phyloP scores from a whole-genome alignment of 2,113 vertebrate genomes.

The Hippoglossus stenolepis region DNA sequence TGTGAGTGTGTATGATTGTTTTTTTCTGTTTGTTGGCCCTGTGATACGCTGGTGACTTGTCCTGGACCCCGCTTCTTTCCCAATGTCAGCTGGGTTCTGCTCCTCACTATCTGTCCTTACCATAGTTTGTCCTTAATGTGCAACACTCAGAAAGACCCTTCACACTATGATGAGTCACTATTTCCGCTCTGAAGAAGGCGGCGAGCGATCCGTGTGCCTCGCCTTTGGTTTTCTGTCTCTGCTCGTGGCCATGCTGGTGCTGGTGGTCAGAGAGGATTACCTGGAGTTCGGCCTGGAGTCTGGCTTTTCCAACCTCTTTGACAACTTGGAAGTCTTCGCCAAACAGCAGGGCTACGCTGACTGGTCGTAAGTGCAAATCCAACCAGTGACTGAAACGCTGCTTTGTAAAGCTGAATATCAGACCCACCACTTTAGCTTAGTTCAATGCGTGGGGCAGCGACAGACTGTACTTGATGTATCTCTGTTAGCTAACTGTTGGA shows the following conservation, averaged over 20 bases:
- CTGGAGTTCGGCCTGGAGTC: slow-evolving; percentile 94
- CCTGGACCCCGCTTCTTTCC: no score
- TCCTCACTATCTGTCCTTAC: no score
- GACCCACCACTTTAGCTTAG: no score
- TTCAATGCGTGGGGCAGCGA: not conserved
- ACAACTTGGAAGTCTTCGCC: slow-evolving; percentile 87
- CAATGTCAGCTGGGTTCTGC: no score
- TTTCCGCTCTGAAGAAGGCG: slow-evolving; percentile 90
- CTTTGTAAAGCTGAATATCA: no score
- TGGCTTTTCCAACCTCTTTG: slow-evolving; percentile 86
- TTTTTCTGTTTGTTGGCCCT: no score
- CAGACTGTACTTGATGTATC: no score
- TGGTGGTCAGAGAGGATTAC: slow-evolving; percentile 89
- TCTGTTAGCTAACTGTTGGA: not conserved
- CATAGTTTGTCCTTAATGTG: slow-evolving; percentile 73
- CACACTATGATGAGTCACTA: slow-evolving; percentile 90
- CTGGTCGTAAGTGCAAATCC: slow-evolving; percentile 88
- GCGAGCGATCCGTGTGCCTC: slow-evolving; percentile 94
- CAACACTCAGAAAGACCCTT: slow-evolving; percentile 85
- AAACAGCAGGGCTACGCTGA: slow-evolving; percentile 87
- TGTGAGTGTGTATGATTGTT: no score
- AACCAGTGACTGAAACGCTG: not conserved
- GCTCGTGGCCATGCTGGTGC: slow-evolving; percentile 91
- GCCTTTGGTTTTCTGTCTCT: slow-evolving; percentile 91
- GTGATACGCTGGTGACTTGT: no score